Evolutionary conservation across 2,888 invertebrate species (phyloP), one percentile per base, ranked within the genome.

Genomic region (Apotomis turbidana): DNA sequence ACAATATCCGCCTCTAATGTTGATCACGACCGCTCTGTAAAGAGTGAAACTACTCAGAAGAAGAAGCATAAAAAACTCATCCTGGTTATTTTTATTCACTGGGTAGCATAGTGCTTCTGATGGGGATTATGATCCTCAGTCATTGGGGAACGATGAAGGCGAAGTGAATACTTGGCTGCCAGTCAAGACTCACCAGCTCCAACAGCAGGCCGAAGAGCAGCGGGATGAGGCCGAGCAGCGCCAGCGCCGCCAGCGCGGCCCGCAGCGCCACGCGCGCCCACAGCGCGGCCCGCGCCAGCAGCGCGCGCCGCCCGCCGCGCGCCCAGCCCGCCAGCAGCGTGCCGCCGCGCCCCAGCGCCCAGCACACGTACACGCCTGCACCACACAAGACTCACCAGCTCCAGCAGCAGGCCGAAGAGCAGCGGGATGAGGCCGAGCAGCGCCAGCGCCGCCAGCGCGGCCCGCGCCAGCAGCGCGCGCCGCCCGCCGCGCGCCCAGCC

Each of bases 401-500:
- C 99, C 75, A 99, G 95, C 66, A 99, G 94, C 76, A 99, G 91
- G 0, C 99, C 99, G 83, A 99, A 97, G 77, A 99, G 94, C 69
- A 99, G 94, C 0, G 98, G 99, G 79, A 99, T 97, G 0, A 99
- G 94, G 1, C 98, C 98, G 51, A 99, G 94, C 78, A 99, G 94
- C 12, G 98, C 94, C 0, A 95, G 88, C 0, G 97, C 95, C 0
- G 98, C 96, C 27, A 97, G 93, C 0, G 96, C 94, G 9, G 97
- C 96, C 77, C 98, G 91, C 0, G 97, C 97, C 79, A 97, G 5
- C 46, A 46, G 46, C 46, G 4, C 46, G 46, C 4, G 46, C 46
- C 4, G 46, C 46, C 8, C 3, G 9, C 5, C 89, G 0, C 95
- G 91, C 12, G 95, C 94, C 97, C 97, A 97, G 46, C 46, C 8